Percentiles rank a stretch among this genome's conserved stretches.
Conservation (phyloP, 2,888 invertebrate species). For the Phyllotreta striolata region DNA sequence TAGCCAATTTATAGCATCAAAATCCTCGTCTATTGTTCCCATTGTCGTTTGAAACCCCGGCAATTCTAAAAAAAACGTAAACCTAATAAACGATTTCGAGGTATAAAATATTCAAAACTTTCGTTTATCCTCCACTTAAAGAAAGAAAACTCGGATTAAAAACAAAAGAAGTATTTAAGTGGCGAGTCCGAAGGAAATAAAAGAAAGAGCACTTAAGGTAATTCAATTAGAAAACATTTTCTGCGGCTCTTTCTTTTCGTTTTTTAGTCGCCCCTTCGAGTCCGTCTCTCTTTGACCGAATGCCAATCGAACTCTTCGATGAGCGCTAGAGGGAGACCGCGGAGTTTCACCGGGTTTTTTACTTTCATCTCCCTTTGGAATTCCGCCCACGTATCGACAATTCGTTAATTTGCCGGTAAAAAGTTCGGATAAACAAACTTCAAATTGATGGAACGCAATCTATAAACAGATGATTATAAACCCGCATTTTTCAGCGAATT, state of each 20-base stretch:
- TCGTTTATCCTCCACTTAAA: conserved; percentile 42
- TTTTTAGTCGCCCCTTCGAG: conserved; percentile 21
- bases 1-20: too few species aligned
- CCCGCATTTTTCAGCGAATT: too few species aligned
- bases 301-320: conserved; percentile 48
- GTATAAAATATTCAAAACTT: conserved; percentile 43
- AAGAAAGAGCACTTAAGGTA: conserved; percentile 55
- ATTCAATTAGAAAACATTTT: conserved; percentile 52
- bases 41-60: neutral
- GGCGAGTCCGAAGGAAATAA: conserved; percentile 53
- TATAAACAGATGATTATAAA: too few species aligned
- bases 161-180: conserved; percentile 52
- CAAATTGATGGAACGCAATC: too few species aligned
- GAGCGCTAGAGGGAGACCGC: conserved; percentile 29
- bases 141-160: conserved; percentile 47
- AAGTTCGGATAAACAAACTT: too few species aligned
- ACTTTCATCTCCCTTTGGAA: too few species aligned
- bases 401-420: too few species aligned
- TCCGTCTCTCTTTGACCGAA: conserved; percentile 25
- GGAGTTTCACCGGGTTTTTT: neutral
- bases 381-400: too few species aligned
- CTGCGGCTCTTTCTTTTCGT: conserved; percentile 49
- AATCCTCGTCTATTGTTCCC: too few species aligned
- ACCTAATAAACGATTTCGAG: conserved; percentile 34
- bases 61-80: conserved; percentile 22